These are phyloP conservation scores for Pogonomyrmex barbatus DNA, from an alignment of 1,140 invertebrate genomes.

Conservation along the genomic window DNA sequence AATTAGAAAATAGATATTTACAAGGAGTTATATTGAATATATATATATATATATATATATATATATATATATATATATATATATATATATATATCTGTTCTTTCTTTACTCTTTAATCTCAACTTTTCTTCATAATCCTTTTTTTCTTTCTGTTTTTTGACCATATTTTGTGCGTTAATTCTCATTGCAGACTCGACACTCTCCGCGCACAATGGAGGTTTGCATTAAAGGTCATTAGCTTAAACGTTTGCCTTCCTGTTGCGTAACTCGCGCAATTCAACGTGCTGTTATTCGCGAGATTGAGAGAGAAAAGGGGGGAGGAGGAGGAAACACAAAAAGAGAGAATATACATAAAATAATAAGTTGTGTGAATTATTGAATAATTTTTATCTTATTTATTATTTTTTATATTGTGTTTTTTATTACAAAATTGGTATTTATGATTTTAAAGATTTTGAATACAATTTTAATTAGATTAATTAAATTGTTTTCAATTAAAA, in stretches of 20 bases:
- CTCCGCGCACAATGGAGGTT: constrained; percentile 73
- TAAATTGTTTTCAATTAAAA: background rate
- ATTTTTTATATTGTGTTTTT: background rate
- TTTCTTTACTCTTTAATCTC: background rate
- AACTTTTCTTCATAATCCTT: background rate
- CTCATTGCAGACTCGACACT: constrained; percentile 66
- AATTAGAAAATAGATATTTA: background rate
- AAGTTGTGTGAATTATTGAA: constrained; percentile 44
- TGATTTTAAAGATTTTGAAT: background rate
- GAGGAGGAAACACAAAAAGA: background rate
- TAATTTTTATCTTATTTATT: background rate
- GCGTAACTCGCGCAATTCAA: constrained; percentile 75
- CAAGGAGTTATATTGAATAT: background rate
- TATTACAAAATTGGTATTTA: no score
- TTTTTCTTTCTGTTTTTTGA: constrained; percentile 54
- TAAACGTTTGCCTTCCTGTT: constrained; percentile 79
- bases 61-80: no score
- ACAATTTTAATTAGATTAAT: background rate
- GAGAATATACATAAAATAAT: constrained; percentile 43
- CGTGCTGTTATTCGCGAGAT: constrained; percentile 66
- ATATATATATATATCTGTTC: background rate
- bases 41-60: background rate
- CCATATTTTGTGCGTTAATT: constrained; percentile 72
- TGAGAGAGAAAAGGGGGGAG: background rate
- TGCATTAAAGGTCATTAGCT: constrained; percentile 80